A percentile compares a stretch with the other conserved stretches of the same genome.
Conservation (phyloP, 2,113 vertebrate species). For the Fregata magnificens region DNA sequence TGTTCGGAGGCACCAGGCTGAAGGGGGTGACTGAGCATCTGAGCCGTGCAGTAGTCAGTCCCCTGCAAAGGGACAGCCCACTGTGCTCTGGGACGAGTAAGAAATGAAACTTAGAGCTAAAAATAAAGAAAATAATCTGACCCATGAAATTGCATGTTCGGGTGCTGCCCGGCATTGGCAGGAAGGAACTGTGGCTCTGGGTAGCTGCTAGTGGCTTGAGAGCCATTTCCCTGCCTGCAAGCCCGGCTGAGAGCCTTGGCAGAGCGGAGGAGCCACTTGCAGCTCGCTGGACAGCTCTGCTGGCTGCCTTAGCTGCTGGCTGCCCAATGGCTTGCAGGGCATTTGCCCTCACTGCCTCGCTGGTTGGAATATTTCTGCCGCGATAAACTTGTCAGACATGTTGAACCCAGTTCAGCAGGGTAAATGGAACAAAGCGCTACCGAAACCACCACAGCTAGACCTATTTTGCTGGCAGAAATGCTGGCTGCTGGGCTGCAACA, state of each 20-base stretch:
- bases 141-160: accelerated
- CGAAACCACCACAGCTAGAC: neutral
- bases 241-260: neutral
- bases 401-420: neutral
- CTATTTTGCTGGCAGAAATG: neutral
- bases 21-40: neutral
- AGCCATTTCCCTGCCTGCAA: neutral
- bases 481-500: neutral
- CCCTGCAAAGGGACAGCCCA: neutral
- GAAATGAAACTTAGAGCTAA: neutral
- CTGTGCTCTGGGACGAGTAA: accelerated
- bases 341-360: neutral
- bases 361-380: neutral
- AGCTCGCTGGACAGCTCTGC: neutral
- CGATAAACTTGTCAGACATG: neutral
- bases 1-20: accelerated
- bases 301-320: neutral
- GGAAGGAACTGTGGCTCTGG: neutral
- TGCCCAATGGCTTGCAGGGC: neutral
- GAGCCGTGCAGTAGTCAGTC: neutral
- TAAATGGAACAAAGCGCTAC: neutral
- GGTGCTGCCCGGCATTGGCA: neutral
- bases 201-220: neutral
- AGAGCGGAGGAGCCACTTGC: neutral
- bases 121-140: neutral